Base-by-base conservation (phyloP, 2,888 invertebrate species). In the Stegana nigrithorax region DNA sequence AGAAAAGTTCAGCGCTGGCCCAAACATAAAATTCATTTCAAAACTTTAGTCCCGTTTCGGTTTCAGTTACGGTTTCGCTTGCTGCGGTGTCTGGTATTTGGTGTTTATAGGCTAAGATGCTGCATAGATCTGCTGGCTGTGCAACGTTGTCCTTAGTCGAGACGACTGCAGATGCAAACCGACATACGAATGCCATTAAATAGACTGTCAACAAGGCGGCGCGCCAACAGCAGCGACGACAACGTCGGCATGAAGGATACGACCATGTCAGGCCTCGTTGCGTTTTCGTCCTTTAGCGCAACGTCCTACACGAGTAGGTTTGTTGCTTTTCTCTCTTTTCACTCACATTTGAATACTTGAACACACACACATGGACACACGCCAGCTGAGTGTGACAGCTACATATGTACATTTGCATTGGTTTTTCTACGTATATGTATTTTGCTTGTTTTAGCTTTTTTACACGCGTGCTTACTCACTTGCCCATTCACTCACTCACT, bases 261-360 rank as follows among this genome's bases (percentile, higher is more conserved):
- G 70, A 70, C 70, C 78, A 72, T 81, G 80, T 79, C 80, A 78
- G 73, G 72, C 65, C 70, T 69, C 73, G 75, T 73, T 70, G 75
- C 63, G 63, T 75, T 74, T 72, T 57, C 68, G 73, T 80, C 66
- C 70, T 71, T 68, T 62, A 70, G 61, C 71, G 69, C 65, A 68
- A 68, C 65, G 66, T 64, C 57, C 32, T 12, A 17, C 42, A 27
- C 27, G 17, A 45, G 47, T 71, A 57, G 67, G 63, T n/a, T n/a
- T 67, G 66, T 56, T 23, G 10, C 4, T 7, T 21, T 47, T 45
- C 63, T 47, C 58, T 60, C 62, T 69, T 66, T 64, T n/a, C 26
- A 57, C 57, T 68, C 65, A 66, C 73, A 71, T 75, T 78, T 80
- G 71, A 80, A 74, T 78, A 69, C 79, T 78, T 70, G 65, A 73